These are phyloP conservation scores for Oplegnathus fasciatus DNA, from an alignment of 2,113 vertebrate genomes.

Conservation along the genomic window DNA sequence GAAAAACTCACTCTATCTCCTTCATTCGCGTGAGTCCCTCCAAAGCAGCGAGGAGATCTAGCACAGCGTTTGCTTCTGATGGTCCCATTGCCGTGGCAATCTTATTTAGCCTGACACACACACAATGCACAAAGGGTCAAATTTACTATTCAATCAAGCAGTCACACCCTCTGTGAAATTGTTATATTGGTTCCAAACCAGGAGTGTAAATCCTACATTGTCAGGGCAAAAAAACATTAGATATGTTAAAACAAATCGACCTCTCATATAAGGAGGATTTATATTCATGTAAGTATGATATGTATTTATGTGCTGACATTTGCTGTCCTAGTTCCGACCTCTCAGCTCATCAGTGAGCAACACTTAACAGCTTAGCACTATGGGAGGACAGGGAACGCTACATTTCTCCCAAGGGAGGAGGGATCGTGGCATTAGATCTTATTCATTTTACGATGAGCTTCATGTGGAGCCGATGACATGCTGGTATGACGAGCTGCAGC, in stretches of 20 bases:
- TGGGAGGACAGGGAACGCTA: constrained; percentile 14
- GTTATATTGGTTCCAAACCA: neutral
- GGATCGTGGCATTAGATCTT: constrained; percentile 7
- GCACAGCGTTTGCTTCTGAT: constrained; percentile 11
- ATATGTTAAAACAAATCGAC: neutral
- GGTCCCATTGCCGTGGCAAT: constrained; percentile 46
- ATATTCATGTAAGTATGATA: constrained; percentile 18
- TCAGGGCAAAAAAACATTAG: too few species aligned
- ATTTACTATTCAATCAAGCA: neutral
- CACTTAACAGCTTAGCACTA: constrained; percentile 44
- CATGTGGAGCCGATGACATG: constrained; percentile 40
- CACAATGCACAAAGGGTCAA: constrained; percentile 24
- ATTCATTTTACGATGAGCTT: constrained; percentile 11
- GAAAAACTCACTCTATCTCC: constrained; percentile 85
- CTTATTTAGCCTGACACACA: constrained; percentile 82
- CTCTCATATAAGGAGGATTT: neutral
- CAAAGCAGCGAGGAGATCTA: constrained; percentile 76
- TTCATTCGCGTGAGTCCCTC: constrained; percentile 76
- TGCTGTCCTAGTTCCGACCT: neutral
- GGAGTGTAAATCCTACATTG: neutral
- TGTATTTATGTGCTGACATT: constrained; percentile 19
- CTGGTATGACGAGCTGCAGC: constrained; percentile 50
- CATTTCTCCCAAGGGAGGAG: neutral
- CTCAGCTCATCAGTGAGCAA: neutral
- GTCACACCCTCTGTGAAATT: neutral